Evolutionary conservation across 2,888 invertebrate genomes (phyloP).

Genomic region (Eupithecia vulgata): DNA sequence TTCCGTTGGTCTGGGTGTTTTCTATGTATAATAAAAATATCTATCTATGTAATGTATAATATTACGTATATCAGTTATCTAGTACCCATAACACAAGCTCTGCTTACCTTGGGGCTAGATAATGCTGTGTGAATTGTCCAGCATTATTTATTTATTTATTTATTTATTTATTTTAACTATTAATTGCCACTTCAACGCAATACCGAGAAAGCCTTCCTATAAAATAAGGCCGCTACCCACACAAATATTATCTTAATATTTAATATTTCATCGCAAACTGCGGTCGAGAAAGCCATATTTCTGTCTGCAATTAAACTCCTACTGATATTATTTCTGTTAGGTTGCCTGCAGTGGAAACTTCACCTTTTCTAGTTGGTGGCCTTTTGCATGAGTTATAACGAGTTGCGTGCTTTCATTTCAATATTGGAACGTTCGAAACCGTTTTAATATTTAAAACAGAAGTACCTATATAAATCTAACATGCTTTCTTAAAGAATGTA

Average conservation of each 20-base stretch:
- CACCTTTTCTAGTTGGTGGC: background rate
- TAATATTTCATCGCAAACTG: conserved; percentile 36
- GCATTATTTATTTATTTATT: too few relatives aligned
- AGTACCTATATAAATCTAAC: too few relatives aligned
- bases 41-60: too few relatives aligned
- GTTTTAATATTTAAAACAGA: background rate
- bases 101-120: too few relatives aligned
- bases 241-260: conserved; percentile 25
- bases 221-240: conserved; percentile 2
- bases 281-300: conserved; percentile 38
- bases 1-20: too few relatives aligned
- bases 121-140: too few relatives aligned
- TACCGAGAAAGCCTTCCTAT: background rate
- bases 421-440: background rate
- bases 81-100: too few relatives aligned
- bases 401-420: background rate
- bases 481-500: too few relatives aligned
- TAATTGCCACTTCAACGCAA: background rate
- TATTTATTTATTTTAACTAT: too few relatives aligned
- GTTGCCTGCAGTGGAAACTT: conserved; percentile 1
- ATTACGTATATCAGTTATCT: too few relatives aligned
- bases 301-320: conserved; percentile 40
- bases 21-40: too few relatives aligned
- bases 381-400: background rate
- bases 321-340: conserved; percentile 37